Conservation (phyloP, 2,888 invertebrate genomes). For the Macaria notata region DNA sequence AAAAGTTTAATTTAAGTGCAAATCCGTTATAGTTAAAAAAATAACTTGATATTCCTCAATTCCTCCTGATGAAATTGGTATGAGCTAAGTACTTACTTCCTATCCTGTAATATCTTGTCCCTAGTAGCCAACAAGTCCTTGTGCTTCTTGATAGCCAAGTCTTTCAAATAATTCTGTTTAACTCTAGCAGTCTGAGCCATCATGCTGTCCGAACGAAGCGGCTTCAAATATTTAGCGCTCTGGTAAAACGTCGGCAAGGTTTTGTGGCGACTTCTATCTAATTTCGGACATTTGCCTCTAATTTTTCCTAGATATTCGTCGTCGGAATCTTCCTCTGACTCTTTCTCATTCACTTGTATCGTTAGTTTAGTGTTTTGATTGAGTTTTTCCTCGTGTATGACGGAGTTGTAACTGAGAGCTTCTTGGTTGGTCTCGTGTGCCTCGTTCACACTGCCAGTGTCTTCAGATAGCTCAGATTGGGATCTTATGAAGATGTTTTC, state of each 20-base stretch:
- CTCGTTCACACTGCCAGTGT: slow-evolving; percentile 38
- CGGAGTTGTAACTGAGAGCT: slow-evolving; percentile 63
- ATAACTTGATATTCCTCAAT: no score
- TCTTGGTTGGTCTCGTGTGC: slow-evolving; percentile 44
- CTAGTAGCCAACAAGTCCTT: slow-evolving; percentile 78
- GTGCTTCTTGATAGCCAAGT: slow-evolving; percentile 79
- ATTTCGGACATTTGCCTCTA: slow-evolving; percentile 65
- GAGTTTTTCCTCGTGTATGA: slow-evolving; percentile 52
- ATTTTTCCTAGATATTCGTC: slow-evolving; percentile 51
- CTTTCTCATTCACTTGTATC: slow-evolving; percentile 62
- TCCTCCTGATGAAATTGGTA: no score
- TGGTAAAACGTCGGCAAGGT: slow-evolving; percentile 66
- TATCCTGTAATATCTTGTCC: slow-evolving; percentile 82
- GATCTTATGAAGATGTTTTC: slow-evolving; percentile 57
- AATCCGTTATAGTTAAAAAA: no score
- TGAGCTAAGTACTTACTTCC: slow-evolving; percentile 83
- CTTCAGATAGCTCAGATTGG: slow-evolving; percentile 54
- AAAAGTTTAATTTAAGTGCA: no score
- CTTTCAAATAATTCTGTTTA: slow-evolving; percentile 65
- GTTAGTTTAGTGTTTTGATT: slow-evolving; percentile 48
- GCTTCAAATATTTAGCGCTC: slow-evolving; percentile 66
- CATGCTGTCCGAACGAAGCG: slow-evolving; percentile 41
- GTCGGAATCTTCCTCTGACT: slow-evolving; percentile 48
- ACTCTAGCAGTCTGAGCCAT: slow-evolving; percentile 56
- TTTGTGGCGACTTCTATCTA: slow-evolving; percentile 64